Evolutionary conservation across 2,888 invertebrate genomes (phyloP), one percentile per base, ranked within the genome.

Genomic region (Callinectes sapidus): DNA sequence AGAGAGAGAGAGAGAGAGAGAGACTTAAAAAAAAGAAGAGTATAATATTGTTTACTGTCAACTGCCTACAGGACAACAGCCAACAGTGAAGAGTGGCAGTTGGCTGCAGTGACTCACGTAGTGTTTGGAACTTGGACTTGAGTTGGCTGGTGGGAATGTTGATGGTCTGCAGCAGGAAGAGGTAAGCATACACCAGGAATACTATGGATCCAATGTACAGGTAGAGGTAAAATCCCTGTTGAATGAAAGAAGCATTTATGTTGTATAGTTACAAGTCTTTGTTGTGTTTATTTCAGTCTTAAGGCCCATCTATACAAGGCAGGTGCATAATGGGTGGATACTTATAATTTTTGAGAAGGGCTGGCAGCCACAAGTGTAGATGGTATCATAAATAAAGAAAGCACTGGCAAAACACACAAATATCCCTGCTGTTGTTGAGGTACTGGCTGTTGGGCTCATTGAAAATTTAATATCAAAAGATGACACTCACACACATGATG

Each of bases 191-290:
- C 93, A 98, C 96, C 90, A 98, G 96, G 95, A 98, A 98, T 93
- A 97, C 96, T 97, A 98, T 98, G 95, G 98, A 98, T 94, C 98
- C 98, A 95, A 98, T 97, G 96, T 98, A 98, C 95, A 98, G 97
- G 96, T 98, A 98, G 94, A 98, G 96, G 96, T 98, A 98, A 96
- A 98, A 98, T 18, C 97, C 98, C 97, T 98, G 96, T 6, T 86
- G 87, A 54, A 14, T 3, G 23, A 87, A 54, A 88, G 6, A 54
- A 88, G 23, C 71, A 71, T 71, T 8, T 6, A 23, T 0, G 28
- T 71, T 61, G 10, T n/a, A n/a, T n/a, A n/a, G 61, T 61, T 16
- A 61, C 18, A 61, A 61, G 61, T 61, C 18, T 61, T 18, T 2
- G 18, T 0, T 18, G 2, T n/a, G n/a, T n/a, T n/a, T n/a, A n/a